phyloP scores from a whole-genome alignment of 2,888 invertebrate species.

The Ceraclea dissimilis region DNA sequence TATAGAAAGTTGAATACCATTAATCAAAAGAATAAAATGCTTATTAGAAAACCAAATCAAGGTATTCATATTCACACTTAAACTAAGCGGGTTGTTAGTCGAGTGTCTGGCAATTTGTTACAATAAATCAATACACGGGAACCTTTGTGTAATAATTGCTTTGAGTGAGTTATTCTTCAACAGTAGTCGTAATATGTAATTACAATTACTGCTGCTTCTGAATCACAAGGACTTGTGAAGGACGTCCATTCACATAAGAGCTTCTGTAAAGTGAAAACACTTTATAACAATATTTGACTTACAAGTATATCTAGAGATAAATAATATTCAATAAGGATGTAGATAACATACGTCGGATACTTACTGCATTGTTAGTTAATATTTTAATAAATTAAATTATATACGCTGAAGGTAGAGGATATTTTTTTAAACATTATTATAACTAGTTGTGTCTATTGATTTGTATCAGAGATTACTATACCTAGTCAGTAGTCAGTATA shows the following conservation, averaged over 20 bases:
- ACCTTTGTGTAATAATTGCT: conserved; percentile 21
- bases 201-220: conserved; percentile 14
- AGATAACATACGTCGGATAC: no score
- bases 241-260: no score
- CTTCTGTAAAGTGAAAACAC: no score
- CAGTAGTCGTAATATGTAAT: conserved; percentile 19
- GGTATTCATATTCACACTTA: conserved; percentile 24
- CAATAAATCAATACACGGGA: conserved; percentile 24
- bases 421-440: no score
- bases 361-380: no score
- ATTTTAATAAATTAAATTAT: no score
- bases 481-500: no score
- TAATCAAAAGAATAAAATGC: conserved; percentile 19
- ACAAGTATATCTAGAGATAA: no score
- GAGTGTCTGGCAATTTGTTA: conserved; percentile 25
- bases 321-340: no score
- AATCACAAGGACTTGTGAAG: conserved; percentile 9
- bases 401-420: no score
- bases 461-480: not conserved
- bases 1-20: conserved; percentile 18
- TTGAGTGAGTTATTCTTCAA: conserved; percentile 25
- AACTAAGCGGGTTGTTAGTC: conserved; percentile 5
- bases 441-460: not conserved
- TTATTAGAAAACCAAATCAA: conserved; percentile 24
- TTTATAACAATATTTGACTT: no score